Conservation (phyloP, 2,113 vertebrate genomes). For the Oncorhynchus tshawytscha region DNA sequence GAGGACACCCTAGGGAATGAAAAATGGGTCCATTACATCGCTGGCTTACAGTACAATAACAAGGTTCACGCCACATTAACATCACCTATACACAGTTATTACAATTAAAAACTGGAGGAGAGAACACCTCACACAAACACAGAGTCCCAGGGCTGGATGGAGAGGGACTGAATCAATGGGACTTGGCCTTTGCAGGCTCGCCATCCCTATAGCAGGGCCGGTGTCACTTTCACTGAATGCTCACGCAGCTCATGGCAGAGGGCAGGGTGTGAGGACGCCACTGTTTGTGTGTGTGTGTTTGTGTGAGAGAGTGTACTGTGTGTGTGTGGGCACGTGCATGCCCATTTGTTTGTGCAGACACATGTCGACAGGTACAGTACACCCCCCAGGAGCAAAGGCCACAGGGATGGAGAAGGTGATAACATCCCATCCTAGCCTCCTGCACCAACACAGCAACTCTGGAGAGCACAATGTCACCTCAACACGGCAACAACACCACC, state of each 20-base stretch:
- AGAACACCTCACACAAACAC: background rate
- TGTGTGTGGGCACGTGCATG: too few relatives aligned
- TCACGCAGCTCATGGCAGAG: background rate
- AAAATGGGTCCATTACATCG: conserved; percentile 31
- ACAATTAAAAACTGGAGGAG: background rate
- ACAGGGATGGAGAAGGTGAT: background rate
- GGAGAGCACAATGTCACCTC: background rate
- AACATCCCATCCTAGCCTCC: background rate
- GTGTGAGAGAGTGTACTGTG: too few relatives aligned
- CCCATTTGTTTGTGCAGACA: background rate
- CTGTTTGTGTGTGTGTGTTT: background rate
- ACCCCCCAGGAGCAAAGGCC: conserved; percentile 4
- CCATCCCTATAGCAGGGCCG: too few relatives aligned
- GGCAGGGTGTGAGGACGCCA: background rate
- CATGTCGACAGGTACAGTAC: conserved; percentile 9
- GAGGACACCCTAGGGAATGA: conserved; percentile 12
- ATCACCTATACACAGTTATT: conserved; percentile 5
- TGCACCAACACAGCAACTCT: background rate
- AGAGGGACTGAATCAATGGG: background rate
- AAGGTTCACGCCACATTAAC: conserved; percentile 5
- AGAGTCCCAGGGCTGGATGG: background rate
- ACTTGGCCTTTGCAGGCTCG: too few relatives aligned
- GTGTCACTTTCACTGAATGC: too few relatives aligned
- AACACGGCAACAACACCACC: background rate
- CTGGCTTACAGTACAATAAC: conserved; percentile 25